Evolutionary conservation across 2,888 invertebrate genomes (phyloP), one percentile per base, ranked within the genome.

Genomic region (Scotopteryx bipunctaria): DNA sequence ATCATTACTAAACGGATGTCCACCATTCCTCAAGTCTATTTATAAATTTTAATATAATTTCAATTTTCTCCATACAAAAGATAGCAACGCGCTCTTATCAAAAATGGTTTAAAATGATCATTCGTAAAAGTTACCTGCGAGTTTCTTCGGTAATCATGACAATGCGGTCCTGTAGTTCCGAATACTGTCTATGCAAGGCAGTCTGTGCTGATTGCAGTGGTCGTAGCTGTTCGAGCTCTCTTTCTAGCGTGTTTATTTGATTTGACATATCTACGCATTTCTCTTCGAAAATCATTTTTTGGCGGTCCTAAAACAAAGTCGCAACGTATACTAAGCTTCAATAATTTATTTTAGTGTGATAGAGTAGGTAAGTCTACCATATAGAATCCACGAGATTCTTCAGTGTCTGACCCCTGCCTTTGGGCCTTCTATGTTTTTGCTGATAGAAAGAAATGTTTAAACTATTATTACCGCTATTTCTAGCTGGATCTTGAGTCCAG

Each of bases 381-480:
- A n/a, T n/a, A n/a, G n/a, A n/a, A n/a, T n/a, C n/a, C n/a, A n/a
- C n/a, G n/a, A n/a, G n/a, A n/a, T n/a, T n/a, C n/a, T n/a, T n/a
- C n/a, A n/a, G n/a, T n/a, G n/a, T n/a, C n/a, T n/a, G n/a, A n/a
- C n/a, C n/a, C n/a, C n/a, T n/a, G n/a, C n/a, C n/a, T n/a, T n/a
- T n/a, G n/a, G n/a, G n/a, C n/a, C n/a, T n/a, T n/a, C n/a, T n/a
- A n/a, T n/a, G n/a, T n/a, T n/a, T n/a, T n/a, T n/a, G n/a, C n/a
- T n/a, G n/a, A n/a, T n/a, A n/a, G n/a, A n/a, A n/a, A n/a, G n/a
- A n/a, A n/a, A n/a, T n/a, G n/a, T n/a, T n/a, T n/a, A n/a, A n/a
- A n/a, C n/a, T n/a, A n/a, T n/a, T 38, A 52, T 11, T 69, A 89
- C 90, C 59, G 78, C 67, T 5, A 86, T 48, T 6, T 87, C 86